phyloP scores from a whole-genome alignment of 2,113 vertebrate species.

The Dipodomys stephensi region DNA sequence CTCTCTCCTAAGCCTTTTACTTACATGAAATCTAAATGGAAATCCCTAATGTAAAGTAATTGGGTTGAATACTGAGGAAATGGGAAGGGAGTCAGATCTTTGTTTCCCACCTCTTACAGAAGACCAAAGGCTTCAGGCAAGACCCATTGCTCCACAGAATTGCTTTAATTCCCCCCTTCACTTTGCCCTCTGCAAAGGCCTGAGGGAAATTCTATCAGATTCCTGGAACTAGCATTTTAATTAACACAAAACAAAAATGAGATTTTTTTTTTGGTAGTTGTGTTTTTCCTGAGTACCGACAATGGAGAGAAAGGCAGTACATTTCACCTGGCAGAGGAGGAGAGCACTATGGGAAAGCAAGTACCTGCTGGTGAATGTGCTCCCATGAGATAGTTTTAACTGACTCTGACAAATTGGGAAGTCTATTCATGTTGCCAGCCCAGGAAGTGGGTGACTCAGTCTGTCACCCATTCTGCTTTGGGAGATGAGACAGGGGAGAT shows the following conservation, averaged over 20 bases:
- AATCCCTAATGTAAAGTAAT: constrained; percentile 52
- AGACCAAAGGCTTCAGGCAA: constrained; percentile 6
- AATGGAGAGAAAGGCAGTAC: background rate
- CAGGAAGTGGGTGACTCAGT: background rate
- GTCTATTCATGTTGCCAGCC: background rate
- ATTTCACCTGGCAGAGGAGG: background rate
- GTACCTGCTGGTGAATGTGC: background rate
- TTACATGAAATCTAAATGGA: constrained; percentile 63
- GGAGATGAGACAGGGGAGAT: background rate
- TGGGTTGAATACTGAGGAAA: constrained; percentile 43
- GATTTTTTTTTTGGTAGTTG: constrained; percentile 46
- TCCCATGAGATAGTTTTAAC: background rate
- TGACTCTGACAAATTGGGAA: background rate
- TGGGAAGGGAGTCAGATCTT: background rate
- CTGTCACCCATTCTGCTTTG: background rate
- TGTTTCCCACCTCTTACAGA: rapidly evolving
- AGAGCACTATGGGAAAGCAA: background rate
- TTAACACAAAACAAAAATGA: constrained; percentile 59
- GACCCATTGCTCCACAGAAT: constrained; percentile 59
- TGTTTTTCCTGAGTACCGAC: constrained; percentile 46
- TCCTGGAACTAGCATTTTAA: constrained; percentile 62
- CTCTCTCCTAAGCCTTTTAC: constrained; percentile 29
- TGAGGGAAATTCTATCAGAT: constrained; percentile 30
- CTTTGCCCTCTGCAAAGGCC: background rate
- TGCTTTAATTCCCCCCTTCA: constrained; percentile 47